Conservation (phyloP, 1,140 invertebrate species). For the Chrysoperla carnea region DNA sequence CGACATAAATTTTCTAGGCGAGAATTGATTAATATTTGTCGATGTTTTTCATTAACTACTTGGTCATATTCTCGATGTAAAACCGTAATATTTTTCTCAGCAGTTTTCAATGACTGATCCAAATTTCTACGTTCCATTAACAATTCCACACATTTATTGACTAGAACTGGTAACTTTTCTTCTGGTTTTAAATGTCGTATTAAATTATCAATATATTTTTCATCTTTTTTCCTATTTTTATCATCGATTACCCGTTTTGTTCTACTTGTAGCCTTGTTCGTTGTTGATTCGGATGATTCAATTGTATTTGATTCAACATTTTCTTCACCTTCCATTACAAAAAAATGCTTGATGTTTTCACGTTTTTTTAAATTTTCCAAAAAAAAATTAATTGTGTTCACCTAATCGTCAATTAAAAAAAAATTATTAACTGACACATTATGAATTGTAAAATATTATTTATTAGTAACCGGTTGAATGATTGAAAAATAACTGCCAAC, state of each 20-base stretch:
- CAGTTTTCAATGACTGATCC: background rate
- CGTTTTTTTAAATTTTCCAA: too few relatives aligned
- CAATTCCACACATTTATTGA: background rate
- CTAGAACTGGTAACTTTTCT: background rate
- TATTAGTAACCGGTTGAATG: too few relatives aligned
- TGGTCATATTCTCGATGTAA: background rate
- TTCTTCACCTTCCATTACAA: too few relatives aligned
- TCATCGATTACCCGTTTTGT: background rate
- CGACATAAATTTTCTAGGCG: slow-evolving; percentile 75
- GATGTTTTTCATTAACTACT: background rate
- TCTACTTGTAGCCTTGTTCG: too few relatives aligned
- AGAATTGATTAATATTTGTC: slow-evolving; percentile 44
- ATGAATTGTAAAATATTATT: too few relatives aligned
- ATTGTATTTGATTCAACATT: too few relatives aligned
- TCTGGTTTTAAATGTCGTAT: background rate
- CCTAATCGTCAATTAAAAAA: too few relatives aligned
- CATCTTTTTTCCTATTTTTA: background rate
- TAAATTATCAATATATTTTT: background rate
- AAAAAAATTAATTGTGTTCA: too few relatives aligned
- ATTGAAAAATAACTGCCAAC: too few relatives aligned
- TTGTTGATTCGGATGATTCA: too few relatives aligned
- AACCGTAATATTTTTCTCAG: background rate
- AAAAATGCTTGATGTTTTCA: too few relatives aligned
- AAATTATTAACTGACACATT: too few relatives aligned
- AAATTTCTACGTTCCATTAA: background rate